phyloP scores from a whole-genome alignment of 2,888 invertebrate genomes.

The Corythucha ciliata region DNA sequence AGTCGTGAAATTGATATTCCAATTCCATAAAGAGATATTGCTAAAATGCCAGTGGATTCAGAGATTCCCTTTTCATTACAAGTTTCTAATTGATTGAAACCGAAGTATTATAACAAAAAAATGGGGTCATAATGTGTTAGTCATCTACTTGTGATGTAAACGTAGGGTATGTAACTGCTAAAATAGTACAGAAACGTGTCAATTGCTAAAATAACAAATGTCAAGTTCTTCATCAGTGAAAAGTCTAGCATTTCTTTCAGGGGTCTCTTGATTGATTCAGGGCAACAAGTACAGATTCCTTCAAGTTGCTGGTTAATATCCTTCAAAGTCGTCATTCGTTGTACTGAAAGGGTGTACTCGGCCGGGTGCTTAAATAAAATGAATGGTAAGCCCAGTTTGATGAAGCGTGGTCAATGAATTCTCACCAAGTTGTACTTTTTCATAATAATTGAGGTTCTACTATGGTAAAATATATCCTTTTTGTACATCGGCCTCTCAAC shows the following conservation, averaged over 20 bases:
- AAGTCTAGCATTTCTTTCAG: slow-evolving; percentile 17
- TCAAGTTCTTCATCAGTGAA: slow-evolving; percentile 15
- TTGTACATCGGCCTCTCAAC: slow-evolving; percentile 18
- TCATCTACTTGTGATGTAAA: too few species aligned
- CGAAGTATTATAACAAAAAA: too few species aligned
- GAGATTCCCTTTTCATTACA: too few species aligned
- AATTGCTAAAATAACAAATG: slow-evolving; percentile 7
- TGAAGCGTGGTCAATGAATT: too few species aligned
- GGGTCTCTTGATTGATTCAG: slow-evolving; percentile 10
- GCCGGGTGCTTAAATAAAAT: too few species aligned
- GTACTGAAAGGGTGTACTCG: slow-evolving; percentile 6
- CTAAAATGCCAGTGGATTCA: slow-evolving; percentile 4
- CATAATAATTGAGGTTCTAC: background rate
- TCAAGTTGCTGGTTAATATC: slow-evolving; percentile 16
- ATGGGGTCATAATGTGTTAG: too few species aligned
- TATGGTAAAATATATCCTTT: slow-evolving; percentile 14
- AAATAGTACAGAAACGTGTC: slow-evolving; percentile 20
- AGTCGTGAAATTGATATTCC: slow-evolving; percentile 7
- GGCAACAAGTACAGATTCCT: slow-evolving; percentile 11
- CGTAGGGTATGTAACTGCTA: too few species aligned
- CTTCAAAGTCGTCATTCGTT: slow-evolving; percentile 12
- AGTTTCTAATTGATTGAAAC: too few species aligned
- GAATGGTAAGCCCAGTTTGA: too few species aligned
- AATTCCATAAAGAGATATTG: slow-evolving; percentile 9
- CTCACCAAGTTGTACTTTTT: background rate